These are phyloP conservation scores for Limanda limanda DNA, from an alignment of 2,113 vertebrate genomes.

Conservation along the genomic window DNA sequence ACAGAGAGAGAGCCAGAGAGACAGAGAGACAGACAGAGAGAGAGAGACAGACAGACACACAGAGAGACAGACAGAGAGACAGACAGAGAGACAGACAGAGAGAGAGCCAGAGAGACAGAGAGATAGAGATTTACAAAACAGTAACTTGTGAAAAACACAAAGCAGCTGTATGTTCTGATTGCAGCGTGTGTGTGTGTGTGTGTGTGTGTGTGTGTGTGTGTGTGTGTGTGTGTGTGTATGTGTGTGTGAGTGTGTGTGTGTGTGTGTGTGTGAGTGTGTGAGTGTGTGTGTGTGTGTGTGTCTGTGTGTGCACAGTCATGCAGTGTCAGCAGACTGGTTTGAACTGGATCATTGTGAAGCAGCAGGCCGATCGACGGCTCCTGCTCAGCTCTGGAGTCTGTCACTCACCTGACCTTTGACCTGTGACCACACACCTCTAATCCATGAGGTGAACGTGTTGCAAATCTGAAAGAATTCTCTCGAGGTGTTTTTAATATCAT, in stretches of 20 bases:
- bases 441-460: too few relatives aligned
- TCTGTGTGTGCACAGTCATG: slow-evolving; percentile 36
- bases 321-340: slow-evolving; percentile 44
- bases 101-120: neutral
- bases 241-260: neutral
- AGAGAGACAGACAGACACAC: neutral
- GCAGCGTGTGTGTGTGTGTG: neutral
- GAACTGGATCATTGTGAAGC: neutral
- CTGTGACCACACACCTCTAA: too few relatives aligned
- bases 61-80: too few relatives aligned
- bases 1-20: too few relatives aligned
- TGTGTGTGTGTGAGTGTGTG: slow-evolving; percentile 13
- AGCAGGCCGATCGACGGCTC: neutral
- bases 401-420: too few relatives aligned
- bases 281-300: neutral
- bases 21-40: too few relatives aligned
- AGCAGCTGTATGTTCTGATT: too few relatives aligned
- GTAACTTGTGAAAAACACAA: neutral
- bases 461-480: too few relatives aligned
- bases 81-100: neutral
- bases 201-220: slow-evolving; percentile 6
- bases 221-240: neutral
- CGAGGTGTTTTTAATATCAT: too few relatives aligned
- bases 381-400: too few relatives aligned
- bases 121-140: neutral